Percentiles rank a stretch among this genome's conserved stretches.
Evolutionary conservation across 2,888 invertebrate species (phyloP).

Genomic region (Caenorhabditis sp.): DNA sequence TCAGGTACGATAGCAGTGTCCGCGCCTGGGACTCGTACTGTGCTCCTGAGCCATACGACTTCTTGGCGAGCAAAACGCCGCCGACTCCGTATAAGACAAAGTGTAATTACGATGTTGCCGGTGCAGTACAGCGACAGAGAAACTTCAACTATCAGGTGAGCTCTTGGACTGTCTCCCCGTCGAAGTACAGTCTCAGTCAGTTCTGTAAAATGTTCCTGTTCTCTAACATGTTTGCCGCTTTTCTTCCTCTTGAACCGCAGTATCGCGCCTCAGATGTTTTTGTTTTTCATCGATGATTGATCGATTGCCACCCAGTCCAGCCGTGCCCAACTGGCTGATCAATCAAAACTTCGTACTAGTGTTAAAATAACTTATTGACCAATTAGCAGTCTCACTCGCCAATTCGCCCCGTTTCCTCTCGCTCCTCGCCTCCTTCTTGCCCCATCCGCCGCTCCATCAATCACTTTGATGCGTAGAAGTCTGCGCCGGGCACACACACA

Average conservation of each 20-base stretch:
- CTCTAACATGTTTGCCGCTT: too few relatives aligned
- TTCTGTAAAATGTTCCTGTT: too few relatives aligned
- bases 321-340: slow-evolving; percentile 12
- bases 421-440: slow-evolving; percentile 10
- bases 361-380: slow-evolving; percentile 60
- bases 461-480: slow-evolving; percentile 57
- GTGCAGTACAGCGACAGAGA: slow-evolving; percentile 84
- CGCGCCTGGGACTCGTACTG: slow-evolving; percentile 74
- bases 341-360: slow-evolving; percentile 39
- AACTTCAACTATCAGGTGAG: slow-evolving; percentile 85
- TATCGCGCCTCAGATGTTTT: slow-evolving; percentile 10
- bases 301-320: too few relatives aligned
- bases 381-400: too few relatives aligned
- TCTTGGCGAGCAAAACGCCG: slow-evolving; percentile 77
- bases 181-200: too few relatives aligned
- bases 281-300: slow-evolving; percentile 17
- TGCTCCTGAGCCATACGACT: slow-evolving; percentile 82
- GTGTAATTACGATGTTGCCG: slow-evolving; percentile 84
- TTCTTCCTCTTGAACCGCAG: too few relatives aligned
- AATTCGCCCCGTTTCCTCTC: too few relatives aligned
- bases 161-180: too few relatives aligned
- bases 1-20: slow-evolving; percentile 73
- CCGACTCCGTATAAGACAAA: slow-evolving; percentile 72
- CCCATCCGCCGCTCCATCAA: slow-evolving; percentile 52
- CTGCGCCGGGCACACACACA: slow-evolving; percentile 14